These are phyloP conservation scores for Eubasilissa regina DNA, from an alignment of 1,140 invertebrate species.

Conservation along the genomic window DNA sequence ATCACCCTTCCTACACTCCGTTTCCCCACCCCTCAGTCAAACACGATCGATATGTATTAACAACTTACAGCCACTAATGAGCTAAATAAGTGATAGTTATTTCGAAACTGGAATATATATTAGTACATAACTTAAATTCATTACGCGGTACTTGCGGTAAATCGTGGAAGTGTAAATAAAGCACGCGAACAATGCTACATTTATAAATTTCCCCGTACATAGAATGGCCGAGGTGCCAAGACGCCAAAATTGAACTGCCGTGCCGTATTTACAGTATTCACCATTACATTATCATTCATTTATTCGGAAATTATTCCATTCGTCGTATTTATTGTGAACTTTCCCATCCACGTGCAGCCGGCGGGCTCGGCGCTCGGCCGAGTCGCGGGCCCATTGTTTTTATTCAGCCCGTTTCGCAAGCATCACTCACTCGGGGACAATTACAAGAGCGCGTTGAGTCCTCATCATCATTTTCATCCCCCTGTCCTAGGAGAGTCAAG, in stretches of 20 bases:
- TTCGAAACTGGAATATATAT: too few relatives aligned
- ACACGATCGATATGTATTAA: too few relatives aligned
- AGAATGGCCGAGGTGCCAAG: background rate
- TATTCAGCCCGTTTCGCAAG: constrained; percentile 27
- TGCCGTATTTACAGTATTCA: background rate
- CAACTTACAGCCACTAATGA: too few relatives aligned
- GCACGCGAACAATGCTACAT: background rate
- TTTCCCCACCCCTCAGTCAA: too few relatives aligned
- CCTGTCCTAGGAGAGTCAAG: too few relatives aligned
- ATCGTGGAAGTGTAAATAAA: background rate
- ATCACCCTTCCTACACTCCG: too few relatives aligned
- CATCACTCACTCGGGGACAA: constrained; percentile 18
- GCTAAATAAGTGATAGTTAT: too few relatives aligned
- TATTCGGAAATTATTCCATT: constrained; percentile 32
- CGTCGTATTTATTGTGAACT: constrained; percentile 36
- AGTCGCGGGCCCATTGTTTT: constrained; percentile 34
- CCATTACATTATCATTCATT: constrained; percentile 34
- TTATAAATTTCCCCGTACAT: background rate
- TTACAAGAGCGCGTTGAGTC: background rate
- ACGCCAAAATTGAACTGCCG: background rate
- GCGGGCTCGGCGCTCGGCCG: background rate
- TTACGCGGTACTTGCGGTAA: background rate
- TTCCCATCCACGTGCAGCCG: constrained; percentile 38
- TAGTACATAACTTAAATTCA: background rate
- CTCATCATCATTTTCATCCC: too few relatives aligned